Percentiles rank a stretch among this genome's conserved stretches.
phyloP scores from a whole-genome alignment of 30 jellyfish, hydroid and myxozoan species.

The Chrysaora quinquecirrha region DNA sequence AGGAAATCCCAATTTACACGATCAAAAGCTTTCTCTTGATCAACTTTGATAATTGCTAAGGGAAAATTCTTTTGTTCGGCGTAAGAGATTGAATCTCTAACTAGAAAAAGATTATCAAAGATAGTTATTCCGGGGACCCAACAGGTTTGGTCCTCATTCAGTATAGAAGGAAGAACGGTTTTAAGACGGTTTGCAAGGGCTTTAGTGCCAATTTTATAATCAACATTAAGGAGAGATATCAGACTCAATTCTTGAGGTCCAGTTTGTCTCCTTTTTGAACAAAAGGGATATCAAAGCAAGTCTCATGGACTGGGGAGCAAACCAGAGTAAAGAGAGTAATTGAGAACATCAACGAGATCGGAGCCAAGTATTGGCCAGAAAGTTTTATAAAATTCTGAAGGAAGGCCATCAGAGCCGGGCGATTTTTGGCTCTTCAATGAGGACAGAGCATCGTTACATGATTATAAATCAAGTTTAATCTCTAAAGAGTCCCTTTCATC shows the following conservation, averaged over 20 bases:
- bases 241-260: conserved; percentile 50
- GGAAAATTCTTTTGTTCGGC: neutral
- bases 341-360: conserved; percentile 4
- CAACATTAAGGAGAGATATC: conserved; percentile 19
- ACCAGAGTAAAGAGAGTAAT: neutral
- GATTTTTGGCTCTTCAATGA: neutral
- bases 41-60: neutral
- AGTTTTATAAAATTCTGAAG: conserved; percentile 15
- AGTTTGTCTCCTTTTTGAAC: conserved; percentile 38
- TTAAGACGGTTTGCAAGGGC: conserved; percentile 29
- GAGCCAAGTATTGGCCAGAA: conserved; percentile 16
- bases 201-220: conserved; percentile 41
- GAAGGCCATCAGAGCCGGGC: conserved; percentile 33
- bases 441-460: neutral
- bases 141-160: conserved; percentile 36
- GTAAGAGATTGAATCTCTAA: neutral
- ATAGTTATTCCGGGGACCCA: conserved; percentile 22
- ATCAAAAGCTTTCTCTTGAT: conserved; percentile 28
- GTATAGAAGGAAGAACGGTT: neutral
- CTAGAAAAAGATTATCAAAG: conserved; percentile 1
- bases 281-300: conserved; percentile 14
- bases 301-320: conserved; percentile 4
- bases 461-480: neutral
- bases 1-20: conserved; percentile 18
- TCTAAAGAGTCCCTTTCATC: neutral